Evolutionary conservation across 1,140 invertebrate species (phyloP).

Genomic region (Papilio dardanus): DNA sequence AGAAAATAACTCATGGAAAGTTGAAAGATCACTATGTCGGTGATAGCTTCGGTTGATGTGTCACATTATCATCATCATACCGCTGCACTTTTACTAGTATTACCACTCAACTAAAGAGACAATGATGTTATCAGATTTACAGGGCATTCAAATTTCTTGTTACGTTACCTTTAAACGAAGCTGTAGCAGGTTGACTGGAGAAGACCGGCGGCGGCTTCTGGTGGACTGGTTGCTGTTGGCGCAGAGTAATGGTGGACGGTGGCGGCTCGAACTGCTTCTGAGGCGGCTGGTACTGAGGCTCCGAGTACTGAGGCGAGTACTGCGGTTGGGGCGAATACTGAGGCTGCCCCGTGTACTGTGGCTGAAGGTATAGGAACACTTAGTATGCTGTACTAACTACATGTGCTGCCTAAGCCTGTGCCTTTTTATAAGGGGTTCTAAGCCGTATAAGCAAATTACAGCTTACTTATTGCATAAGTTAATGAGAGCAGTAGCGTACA

Average conservation of each 20-base stretch:
- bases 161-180: constrained; percentile 85
- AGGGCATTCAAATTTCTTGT: no score
- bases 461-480: not conserved
- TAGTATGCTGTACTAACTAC: not conserved
- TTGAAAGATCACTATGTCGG: no score
- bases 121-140: no score
- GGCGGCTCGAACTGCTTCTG: constrained; percentile 83
- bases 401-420: not conserved
- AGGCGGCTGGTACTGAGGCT: constrained; percentile 64
- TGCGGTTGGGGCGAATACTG: constrained; percentile 63
- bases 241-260: constrained; percentile 87
- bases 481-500: not conserved
- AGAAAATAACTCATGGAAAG: no score
- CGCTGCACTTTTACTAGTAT: no score
- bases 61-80: no score
- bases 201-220: constrained; percentile 87
- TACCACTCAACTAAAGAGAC: no score
- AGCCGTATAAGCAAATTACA: not conserved
- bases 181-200: constrained; percentile 87
- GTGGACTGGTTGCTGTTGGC: constrained; percentile 87
- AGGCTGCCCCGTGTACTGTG: constrained; percentile 59
- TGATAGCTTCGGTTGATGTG: no score
- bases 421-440: constrained; percentile 14
- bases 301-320: constrained; percentile 67
- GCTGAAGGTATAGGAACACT: constrained; percentile 44